Conservation (phyloP, 2,113 vertebrate genomes). For the Alaudala cheleensis region DNA sequence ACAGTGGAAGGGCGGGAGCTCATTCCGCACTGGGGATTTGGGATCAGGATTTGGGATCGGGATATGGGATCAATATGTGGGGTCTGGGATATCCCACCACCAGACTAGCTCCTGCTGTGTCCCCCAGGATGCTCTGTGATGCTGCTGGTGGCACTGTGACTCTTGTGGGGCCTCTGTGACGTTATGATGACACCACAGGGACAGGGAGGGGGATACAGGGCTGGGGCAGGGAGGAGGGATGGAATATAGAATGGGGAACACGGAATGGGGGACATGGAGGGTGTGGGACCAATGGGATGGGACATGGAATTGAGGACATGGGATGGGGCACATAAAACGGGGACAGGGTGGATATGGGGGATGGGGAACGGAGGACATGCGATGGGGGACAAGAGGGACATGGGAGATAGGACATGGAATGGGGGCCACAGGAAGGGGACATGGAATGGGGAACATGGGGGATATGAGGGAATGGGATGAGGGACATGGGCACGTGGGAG, state of each 20-base stretch:
- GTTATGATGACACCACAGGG: rapidly evolving
- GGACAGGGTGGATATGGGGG: too few relatives aligned
- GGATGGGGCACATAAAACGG: not conserved
- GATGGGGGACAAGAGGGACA: not conserved
- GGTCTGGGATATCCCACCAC: not conserved
- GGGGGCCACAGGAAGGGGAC: too few relatives aligned
- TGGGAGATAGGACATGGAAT: too few relatives aligned
- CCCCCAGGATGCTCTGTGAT: not conserved
- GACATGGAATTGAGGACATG: not conserved
- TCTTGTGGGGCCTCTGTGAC: not conserved
- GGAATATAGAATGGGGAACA: not conserved
- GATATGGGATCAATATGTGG: not conserved
- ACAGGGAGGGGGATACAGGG: rapidly evolving
- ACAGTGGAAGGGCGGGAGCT: rapidly evolving
- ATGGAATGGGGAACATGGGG: not conserved
- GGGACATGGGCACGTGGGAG: too few relatives aligned
- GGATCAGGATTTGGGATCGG: not conserved
- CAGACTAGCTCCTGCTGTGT: not conserved
- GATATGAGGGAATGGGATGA: not conserved
- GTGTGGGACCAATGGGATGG: not conserved
- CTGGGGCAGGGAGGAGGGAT: not conserved
- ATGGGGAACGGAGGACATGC: too few relatives aligned
- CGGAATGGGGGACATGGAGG: not conserved
- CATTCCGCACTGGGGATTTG: not conserved
- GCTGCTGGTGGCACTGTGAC: not conserved